phyloP scores from a whole-genome alignment of 2,888 invertebrate genomes.

The Epicampocera succincta region DNA sequence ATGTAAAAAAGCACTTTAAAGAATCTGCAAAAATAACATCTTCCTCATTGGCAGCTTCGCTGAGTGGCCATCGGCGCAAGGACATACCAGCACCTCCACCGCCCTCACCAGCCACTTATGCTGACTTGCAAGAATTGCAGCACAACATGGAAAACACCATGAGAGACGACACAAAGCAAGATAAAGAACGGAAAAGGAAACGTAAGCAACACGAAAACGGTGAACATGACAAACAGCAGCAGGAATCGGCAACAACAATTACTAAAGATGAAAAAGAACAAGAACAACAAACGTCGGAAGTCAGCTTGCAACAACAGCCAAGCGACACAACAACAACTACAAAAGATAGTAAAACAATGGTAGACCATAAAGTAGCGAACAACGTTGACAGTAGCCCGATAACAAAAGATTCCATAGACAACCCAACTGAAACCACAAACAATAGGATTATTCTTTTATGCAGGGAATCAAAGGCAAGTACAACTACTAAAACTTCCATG shows the following conservation, averaged over 20 bases:
- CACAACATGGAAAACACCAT: constrained; percentile 75
- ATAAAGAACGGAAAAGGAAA: constrained; percentile 71
- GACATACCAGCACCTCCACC: constrained; percentile 78
- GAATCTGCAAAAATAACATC: constrained; percentile 48
- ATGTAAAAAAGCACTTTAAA: constrained; percentile 47
- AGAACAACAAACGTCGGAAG: constrained; percentile 41
- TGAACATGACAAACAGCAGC: constrained; percentile 55
- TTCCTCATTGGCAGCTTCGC: constrained; percentile 46
- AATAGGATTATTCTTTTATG: constrained; percentile 47
- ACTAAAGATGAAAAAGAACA: constrained; percentile 37
- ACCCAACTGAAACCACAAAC: constrained; percentile 66
- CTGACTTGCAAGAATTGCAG: constrained; percentile 77
- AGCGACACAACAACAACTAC: constrained; percentile 40
- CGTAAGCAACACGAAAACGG: constrained; percentile 51
- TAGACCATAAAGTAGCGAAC: constrained; percentile 27
- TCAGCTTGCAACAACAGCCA: constrained; percentile 40
- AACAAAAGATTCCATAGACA: constrained; percentile 60
- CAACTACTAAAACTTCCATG: constrained; percentile 28
- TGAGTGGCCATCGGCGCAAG: constrained; percentile 70
- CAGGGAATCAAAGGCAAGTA: constrained; percentile 45
- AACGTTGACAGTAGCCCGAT: constrained; percentile 27
- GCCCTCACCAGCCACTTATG: constrained; percentile 77
- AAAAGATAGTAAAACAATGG: constrained; percentile 51
- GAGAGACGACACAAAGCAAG: constrained; percentile 74
- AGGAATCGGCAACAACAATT: constrained; percentile 45